Base-by-base conservation (phyloP, 2,888 invertebrate species). In the Pinctada fucata region DNA sequence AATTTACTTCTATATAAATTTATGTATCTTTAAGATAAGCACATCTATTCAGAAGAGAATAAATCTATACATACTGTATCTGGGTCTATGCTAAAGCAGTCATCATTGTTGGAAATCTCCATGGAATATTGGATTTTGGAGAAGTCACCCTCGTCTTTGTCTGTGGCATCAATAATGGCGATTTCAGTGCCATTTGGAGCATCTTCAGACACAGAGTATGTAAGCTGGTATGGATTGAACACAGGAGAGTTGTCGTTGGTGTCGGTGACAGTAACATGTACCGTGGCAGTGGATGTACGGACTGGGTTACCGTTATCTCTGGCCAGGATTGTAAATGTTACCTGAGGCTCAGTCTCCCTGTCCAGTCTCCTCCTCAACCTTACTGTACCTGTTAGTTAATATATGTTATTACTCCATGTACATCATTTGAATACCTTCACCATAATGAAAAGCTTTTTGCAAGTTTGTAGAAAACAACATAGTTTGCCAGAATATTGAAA, bases 221-320 rank as follows among this genome's bases (percentile, higher is more conserved):
- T 68, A 1, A 71, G 58, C 31, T 70, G 2, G 13, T 88, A 83
- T 4, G 83, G 85, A 0, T 88, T 80, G 90, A 96, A 96, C 70
- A 94, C 92, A 0, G 97, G 97, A 80, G 94, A 94, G 90, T 97
- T 96, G 88, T 97, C 97, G 89, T 97, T 97, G 0, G 95, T 94
- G 89, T 97, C 96, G 73, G 95, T 93, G 0, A 97, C 95, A 83
- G 95, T 94, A 48, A 96, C 94, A 66, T 95, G 94, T 1, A 96
- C 94, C 82, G 95, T 95, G 0, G 96, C 95, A 31, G 89, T 89
- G 13, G 90, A 89, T 0, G 87, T 80, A 82, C 79, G 79, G 82
- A 75, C 74, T 6, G 89, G 87, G 4, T n/a, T 69, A 2, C 88
- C 89, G 72, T 82, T 85, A 82, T 91, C 90, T 31, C 69, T 86